phyloP scores from a whole-genome alignment of 2,888 invertebrate genomes.

The Lithodes maja region DNA sequence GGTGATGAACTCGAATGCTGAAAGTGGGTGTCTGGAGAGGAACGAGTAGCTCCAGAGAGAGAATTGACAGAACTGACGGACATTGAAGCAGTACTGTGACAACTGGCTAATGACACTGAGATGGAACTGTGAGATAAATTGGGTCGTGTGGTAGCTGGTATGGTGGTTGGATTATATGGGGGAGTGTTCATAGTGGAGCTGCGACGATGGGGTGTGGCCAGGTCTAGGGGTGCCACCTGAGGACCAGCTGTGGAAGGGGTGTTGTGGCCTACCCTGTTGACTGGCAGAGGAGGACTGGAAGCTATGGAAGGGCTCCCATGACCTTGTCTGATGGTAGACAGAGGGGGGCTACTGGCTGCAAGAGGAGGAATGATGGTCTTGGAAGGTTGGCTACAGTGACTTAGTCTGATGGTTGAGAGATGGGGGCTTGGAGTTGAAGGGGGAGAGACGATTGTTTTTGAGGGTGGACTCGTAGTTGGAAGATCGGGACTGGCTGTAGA shows the following conservation, averaged over 20 bases:
- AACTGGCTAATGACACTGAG: neutral
- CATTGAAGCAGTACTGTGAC: neutral
- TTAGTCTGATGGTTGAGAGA: no score
- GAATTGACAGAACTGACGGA: neutral
- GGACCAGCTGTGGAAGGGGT: neutral
- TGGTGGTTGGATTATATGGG: neutral
- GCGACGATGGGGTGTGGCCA: conserved; percentile 52
- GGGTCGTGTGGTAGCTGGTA: neutral
- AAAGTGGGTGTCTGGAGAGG: neutral
- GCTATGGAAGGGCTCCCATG: no score
- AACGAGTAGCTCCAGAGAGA: neutral
- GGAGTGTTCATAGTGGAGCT: neutral
- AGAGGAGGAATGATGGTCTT: no score
- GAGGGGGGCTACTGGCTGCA: no score
- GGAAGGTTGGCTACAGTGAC: no score
- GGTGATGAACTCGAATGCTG: neutral
- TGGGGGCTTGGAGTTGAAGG: no score
- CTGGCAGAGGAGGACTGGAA: no score
- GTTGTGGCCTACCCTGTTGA: no score
- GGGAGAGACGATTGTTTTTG: neutral
- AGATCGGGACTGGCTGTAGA: neutral
- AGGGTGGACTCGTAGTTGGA: neutral
- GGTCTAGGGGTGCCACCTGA: conserved; percentile 53
- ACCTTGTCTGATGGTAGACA: no score
- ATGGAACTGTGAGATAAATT: neutral